These are phyloP conservation scores for Capricornis sumatraensis DNA, from an alignment of 2,113 vertebrate species.

Conservation along the genomic window DNA sequence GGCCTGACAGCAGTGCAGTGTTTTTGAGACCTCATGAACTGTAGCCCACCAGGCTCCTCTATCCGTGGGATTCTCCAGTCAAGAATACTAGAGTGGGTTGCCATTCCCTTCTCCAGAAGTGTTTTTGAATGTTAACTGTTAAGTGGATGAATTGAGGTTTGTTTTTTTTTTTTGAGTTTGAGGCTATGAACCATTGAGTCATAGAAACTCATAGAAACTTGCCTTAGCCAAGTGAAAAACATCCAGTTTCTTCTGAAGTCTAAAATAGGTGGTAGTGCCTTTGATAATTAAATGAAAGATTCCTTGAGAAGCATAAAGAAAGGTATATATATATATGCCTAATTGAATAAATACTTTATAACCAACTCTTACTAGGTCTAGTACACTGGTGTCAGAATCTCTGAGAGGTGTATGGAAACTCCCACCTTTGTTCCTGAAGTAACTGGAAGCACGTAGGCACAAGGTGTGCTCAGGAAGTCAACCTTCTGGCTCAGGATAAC, in stretches of 20 bases:
- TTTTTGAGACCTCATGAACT: not conserved
- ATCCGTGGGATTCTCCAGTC: not conserved
- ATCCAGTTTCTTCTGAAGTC: not conserved
- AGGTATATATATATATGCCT: not conserved
- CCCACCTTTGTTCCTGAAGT: not conserved
- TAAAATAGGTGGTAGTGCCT: not conserved
- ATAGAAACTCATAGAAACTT: slow-evolving; percentile 8
- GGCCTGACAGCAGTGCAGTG: not conserved
- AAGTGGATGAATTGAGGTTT: not conserved
- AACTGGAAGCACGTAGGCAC: not conserved
- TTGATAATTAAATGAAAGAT: not conserved
- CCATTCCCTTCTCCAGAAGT: not conserved
- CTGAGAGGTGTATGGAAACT: not conserved
- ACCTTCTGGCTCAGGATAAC: not conserved
- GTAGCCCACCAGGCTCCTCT: not conserved
- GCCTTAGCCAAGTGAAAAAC: not conserved
- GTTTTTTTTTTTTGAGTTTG: not conserved
- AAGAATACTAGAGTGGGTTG: not conserved
- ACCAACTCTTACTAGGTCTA: not conserved
- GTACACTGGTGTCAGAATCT: not conserved
- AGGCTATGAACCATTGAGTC: not conserved
- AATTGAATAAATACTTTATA: not conserved
- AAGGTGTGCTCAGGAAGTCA: not conserved
- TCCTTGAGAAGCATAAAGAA: not conserved
- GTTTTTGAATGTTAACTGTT: not conserved